These are phyloP conservation scores for Palythoa caribaeorum DNA, from an alignment of 92 coral and sea anemone species.

Conservation along the genomic window DNA sequence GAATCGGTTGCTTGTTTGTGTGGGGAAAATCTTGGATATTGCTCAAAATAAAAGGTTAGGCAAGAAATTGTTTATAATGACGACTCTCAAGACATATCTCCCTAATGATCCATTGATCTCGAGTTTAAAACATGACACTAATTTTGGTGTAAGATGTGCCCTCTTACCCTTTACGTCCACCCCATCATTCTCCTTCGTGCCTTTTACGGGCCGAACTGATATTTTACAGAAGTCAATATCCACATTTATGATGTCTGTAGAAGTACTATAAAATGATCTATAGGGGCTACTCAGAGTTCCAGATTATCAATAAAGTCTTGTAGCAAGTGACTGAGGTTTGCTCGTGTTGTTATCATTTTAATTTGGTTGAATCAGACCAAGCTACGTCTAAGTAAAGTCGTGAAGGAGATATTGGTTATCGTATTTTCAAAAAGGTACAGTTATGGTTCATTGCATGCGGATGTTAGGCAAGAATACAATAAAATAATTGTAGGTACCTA, in stretches of 20 bases:
- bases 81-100: background rate
- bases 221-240: background rate
- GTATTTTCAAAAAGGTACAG: no score
- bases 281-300: background rate
- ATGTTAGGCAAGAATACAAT: no score
- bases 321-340: background rate
- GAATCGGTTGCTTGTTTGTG: background rate
- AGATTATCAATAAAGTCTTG: conserved; percentile 11
- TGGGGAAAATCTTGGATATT: background rate
- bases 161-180: background rate
- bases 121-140: no score
- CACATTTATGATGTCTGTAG: background rate
- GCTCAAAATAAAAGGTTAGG: no score
- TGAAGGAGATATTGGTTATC: no score
- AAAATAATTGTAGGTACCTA: no score
- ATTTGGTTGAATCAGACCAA: no score
- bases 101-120: no score
- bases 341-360: background rate
- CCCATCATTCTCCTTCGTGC: background rate
- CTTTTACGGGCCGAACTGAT: background rate
- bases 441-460: no score
- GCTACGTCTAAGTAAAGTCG: no score
- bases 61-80: no score
- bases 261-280: background rate
- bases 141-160: background rate